These are phyloP conservation scores for Hypselothyrea guttata DNA, from an alignment of 2,888 invertebrate species.

Conservation along the genomic window DNA sequence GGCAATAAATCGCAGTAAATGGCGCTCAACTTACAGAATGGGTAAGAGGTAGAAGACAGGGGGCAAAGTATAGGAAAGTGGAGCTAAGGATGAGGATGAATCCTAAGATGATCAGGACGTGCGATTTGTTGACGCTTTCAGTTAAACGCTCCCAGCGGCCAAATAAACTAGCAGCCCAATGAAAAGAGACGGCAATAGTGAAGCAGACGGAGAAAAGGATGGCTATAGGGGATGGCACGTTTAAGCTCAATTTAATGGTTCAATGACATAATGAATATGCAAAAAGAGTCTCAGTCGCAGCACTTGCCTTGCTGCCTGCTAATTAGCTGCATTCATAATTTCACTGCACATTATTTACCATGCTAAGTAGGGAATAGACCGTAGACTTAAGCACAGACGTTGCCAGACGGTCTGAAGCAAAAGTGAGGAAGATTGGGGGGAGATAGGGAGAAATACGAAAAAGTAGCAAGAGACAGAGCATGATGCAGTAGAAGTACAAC, in stretches of 20 bases:
- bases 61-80: not conserved
- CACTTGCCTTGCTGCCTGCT: slow-evolving; percentile 30
- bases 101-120: slow-evolving; percentile 32
- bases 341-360: slow-evolving; percentile 74
- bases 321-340: slow-evolving; percentile 79
- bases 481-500: not conserved
- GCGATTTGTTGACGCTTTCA: slow-evolving; percentile 70
- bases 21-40: slow-evolving; percentile 53
- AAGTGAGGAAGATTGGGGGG: not conserved
- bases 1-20: slow-evolving; percentile 67
- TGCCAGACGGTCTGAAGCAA: slow-evolving; percentile 7
- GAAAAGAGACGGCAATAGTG: slow-evolving; percentile 1
- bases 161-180: slow-evolving; percentile 48
- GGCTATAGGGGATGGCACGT: slow-evolving; percentile 39
- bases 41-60: not conserved
- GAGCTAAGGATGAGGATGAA: slow-evolving; percentile 18
- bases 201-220: not conserved
- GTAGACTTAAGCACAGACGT: slow-evolving; percentile 3
- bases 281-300: slow-evolving; percentile 27
- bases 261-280: slow-evolving; percentile 80
- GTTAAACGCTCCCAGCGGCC: slow-evolving; percentile 71
- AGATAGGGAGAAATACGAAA: too few relatives aligned
- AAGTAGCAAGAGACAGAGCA: too few relatives aligned
- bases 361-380: slow-evolving; percentile 47
- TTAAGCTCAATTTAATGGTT: slow-evolving; percentile 78